These are phyloP conservation scores for Pterocles orientalis DNA, from an alignment of 2,113 vertebrate species.

Conservation along the genomic window DNA sequence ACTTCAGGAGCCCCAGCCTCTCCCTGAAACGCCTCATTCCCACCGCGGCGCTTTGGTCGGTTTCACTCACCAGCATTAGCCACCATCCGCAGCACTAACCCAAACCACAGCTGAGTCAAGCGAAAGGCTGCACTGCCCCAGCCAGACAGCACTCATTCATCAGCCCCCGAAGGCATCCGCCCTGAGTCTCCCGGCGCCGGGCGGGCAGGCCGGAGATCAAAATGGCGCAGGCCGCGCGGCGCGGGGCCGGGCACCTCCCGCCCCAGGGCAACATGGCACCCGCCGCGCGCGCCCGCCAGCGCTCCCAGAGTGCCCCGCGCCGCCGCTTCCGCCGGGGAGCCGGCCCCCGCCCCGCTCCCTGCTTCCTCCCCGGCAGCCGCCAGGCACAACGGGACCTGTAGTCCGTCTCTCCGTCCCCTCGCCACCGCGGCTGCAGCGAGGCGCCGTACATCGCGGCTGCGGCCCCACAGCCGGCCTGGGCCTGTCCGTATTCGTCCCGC, in stretches of 20 bases:
- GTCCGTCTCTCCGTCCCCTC: fast-evolving
- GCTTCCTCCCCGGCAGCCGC: no score
- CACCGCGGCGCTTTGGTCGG: fast-evolving
- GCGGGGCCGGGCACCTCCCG: neutral
- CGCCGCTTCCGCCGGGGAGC: neutral
- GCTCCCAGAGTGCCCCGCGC: neutral
- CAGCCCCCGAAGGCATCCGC: fast-evolving
- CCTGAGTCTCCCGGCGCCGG: fast-evolving
- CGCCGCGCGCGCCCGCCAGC: neutral
- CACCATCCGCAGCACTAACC: fast-evolving
- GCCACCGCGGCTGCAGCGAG: no score
- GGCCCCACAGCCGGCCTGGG: neutral
- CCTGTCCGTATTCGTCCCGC: no score
- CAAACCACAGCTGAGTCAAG: fast-evolving
- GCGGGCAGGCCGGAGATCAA: neutral
- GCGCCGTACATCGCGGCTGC: neutral
- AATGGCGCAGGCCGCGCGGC: neutral
- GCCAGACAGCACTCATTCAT: fast-evolving
- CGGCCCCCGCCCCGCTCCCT: no score
- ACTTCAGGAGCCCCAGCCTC: fast-evolving
- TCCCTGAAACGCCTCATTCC: fast-evolving
- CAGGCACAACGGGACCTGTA: neutral
- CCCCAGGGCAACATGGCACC: neutral
- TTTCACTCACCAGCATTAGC: fast-evolving
- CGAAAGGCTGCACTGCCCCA: fast-evolving